Percentiles rank a stretch among this genome's conserved stretches.
These are phyloP conservation scores for Anser cygnoides DNA, from an alignment of 2,113 vertebrate genomes.

Conservation along the genomic window DNA sequence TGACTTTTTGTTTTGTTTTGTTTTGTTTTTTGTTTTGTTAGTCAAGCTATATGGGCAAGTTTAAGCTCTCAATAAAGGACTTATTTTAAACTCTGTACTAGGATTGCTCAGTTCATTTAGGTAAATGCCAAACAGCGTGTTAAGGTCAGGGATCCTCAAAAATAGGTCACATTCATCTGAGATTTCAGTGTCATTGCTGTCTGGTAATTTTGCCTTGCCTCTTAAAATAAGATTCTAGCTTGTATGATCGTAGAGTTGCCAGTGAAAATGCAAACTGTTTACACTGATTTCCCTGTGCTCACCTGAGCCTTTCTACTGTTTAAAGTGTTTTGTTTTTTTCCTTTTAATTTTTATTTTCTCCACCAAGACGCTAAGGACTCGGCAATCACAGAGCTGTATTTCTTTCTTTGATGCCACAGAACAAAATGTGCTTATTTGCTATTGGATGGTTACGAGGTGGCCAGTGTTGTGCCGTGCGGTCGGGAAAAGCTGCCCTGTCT, in stretches of 20 bases:
- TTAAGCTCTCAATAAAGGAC: background rate
- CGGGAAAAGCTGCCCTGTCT: background rate
- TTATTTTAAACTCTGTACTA: background rate
- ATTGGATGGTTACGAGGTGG: too few species aligned
- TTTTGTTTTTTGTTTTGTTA: background rate
- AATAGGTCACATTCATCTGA: background rate
- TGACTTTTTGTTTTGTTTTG: background rate
- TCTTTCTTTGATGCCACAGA: background rate
- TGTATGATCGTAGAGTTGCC: background rate
- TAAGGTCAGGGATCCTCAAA: background rate
- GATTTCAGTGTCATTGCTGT: background rate
- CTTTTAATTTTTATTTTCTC: background rate
- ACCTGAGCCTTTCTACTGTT: background rate
- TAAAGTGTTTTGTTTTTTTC: background rate
- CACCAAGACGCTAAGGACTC: fast-evolving
- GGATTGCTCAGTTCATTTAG: background rate
- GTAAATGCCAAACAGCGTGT: background rate
- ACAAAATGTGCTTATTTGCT: background rate
- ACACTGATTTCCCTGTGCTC: background rate
- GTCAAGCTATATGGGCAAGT: background rate
- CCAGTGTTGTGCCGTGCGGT: background rate
- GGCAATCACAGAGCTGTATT: background rate
- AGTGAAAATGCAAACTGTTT: fast-evolving
- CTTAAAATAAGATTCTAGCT: background rate
- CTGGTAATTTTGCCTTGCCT: background rate